phyloP scores from a whole-genome alignment of 2,113 vertebrate species.

The Numenius arquata region DNA sequence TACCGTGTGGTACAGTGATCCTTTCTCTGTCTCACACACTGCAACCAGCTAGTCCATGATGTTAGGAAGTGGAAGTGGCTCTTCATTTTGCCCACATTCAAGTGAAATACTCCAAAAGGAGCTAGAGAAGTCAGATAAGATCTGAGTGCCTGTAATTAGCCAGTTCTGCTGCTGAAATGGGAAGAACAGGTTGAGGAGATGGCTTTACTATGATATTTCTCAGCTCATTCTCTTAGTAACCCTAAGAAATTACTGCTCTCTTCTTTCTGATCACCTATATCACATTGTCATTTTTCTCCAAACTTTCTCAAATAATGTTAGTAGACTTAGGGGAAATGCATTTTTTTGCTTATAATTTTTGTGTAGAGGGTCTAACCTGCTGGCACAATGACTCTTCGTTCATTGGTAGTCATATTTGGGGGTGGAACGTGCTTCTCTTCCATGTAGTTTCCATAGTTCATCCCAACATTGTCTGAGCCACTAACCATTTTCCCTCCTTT shows the following conservation, averaged over 20 bases:
- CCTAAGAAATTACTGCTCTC: background rate
- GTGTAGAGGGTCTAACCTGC: slow-evolving; percentile 77
- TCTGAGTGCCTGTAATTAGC: background rate
- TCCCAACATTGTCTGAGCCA: slow-evolving; percentile 73
- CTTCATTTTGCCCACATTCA: background rate
- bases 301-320: background rate
- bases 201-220: background rate
- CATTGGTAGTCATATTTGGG: slow-evolving; percentile 87
- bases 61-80: background rate
- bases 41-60: background rate
- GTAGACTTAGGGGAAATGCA: background rate
- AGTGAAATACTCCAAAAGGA: background rate
- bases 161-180: background rate
- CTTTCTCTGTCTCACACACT: background rate
- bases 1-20: background rate
- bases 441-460: slow-evolving; percentile 85
- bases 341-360: background rate
- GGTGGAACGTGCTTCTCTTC: slow-evolving; percentile 87
- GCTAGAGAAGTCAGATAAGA: background rate
- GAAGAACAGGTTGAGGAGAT: background rate
- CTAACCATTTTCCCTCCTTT: slow-evolving; percentile 85
- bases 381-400: slow-evolving; percentile 87
- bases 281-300: background rate
- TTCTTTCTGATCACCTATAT: background rate
- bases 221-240: background rate